A percentile compares a stretch with the other conserved stretches of the same genome.
Conservation (phyloP, 2,888 invertebrate species). For the Tromatobia lineatoria region DNA sequence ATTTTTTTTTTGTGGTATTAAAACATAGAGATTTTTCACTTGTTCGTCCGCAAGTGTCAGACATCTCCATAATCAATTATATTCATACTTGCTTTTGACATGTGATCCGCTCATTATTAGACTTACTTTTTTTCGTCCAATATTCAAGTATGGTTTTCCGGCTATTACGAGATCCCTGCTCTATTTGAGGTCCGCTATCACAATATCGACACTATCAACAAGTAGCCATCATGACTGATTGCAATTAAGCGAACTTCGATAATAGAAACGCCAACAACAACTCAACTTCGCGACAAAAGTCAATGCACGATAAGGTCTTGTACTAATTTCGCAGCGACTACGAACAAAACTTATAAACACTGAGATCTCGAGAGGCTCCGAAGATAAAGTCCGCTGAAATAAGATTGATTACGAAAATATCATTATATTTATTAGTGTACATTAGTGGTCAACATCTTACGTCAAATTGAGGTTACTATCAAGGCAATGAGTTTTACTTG, state of each 20-base stretch:
- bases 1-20: too few relatives aligned
- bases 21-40: too few relatives aligned
- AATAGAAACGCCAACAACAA: slow-evolving; percentile 2
- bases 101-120: not conserved
- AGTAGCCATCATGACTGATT: slow-evolving; percentile 1
- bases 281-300: slow-evolving; percentile 33
- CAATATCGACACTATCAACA: slow-evolving; percentile 50
- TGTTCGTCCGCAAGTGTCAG: too few relatives aligned
- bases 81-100: not conserved
- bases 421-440: not conserved
- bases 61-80: too few relatives aligned
- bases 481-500: not conserved
- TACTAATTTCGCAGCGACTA: not conserved
- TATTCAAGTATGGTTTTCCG: not conserved
- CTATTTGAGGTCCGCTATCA: slow-evolving; percentile 37
- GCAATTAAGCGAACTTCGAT: slow-evolving; percentile 29
- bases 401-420: slow-evolving; percentile 2
- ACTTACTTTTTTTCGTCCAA: not conserved
- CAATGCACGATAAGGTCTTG: slow-evolving; percentile 60
- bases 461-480: not conserved
- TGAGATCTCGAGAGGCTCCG: slow-evolving; percentile 8
- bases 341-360: not conserved
- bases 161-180: not conserved
- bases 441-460: not conserved
- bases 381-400: slow-evolving; percentile 4